Evolutionary conservation across 1,140 invertebrate genomes (phyloP).

Genomic region (Acyrthosiphon pisum): DNA sequence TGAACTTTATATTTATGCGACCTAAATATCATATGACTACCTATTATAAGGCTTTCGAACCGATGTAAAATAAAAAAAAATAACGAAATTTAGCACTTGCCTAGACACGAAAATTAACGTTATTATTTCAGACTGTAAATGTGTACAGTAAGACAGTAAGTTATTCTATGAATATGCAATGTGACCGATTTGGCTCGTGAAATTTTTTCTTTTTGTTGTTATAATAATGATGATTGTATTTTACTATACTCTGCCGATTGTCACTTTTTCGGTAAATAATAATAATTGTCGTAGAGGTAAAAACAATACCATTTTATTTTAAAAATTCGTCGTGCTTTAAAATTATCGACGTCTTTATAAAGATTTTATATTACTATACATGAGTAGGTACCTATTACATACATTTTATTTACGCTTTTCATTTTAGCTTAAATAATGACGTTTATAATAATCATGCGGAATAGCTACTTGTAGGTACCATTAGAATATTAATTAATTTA

Average conservation of each 20-base stretch:
- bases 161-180: constrained; percentile 19
- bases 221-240: neutral
- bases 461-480: neutral
- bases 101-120: constrained; percentile 10
- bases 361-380: neutral
- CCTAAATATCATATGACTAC: neutral
- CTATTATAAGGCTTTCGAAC: neutral
- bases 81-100: neutral
- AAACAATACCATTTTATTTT: neutral
- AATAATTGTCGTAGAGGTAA: neutral
- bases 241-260: neutral
- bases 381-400: neutral
- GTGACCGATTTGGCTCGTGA: neutral
- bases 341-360: neutral
- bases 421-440: neutral
- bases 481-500: too few relatives aligned
- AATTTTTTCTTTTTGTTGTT: neutral
- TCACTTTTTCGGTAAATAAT: neutral
- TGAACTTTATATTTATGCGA: constrained; percentile 21
- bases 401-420: neutral
- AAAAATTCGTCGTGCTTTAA: neutral
- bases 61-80: neutral
- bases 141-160: too few relatives aligned
- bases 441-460: neutral
- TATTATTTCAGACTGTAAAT: neutral